Percentiles rank a stretch among this genome's conserved stretches.
These are phyloP conservation scores for Mormyrus iriodes DNA, from an alignment of 2,113 vertebrate species.

Conservation along the genomic window DNA sequence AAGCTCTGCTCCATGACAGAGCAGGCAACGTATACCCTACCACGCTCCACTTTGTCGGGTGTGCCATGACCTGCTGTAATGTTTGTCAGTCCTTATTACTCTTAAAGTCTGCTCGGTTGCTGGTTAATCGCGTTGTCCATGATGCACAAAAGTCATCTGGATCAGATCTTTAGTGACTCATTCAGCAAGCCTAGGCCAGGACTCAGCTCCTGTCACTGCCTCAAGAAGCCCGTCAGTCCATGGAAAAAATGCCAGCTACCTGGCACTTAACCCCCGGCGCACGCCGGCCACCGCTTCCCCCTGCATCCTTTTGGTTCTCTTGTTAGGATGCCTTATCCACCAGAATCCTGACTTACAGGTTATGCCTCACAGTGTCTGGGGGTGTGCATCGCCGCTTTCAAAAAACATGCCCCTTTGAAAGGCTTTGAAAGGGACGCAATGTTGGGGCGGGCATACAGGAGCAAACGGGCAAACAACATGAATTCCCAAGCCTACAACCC, in stretches of 20 bases:
- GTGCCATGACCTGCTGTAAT: not conserved
- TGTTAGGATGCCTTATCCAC: not conserved
- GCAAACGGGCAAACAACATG: constrained; percentile 57
- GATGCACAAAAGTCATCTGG: not conserved
- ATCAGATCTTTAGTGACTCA: constrained; percentile 4
- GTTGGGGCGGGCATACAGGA: constrained; percentile 30
- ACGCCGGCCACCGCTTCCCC: not conserved
- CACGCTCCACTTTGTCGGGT: too few relatives aligned
- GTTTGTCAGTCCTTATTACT: not conserved
- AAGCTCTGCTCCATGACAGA: not conserved
- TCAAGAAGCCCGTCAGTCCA: not conserved
- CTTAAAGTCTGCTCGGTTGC: not conserved
- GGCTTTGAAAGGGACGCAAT: not conserved
- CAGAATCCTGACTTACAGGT: not conserved
- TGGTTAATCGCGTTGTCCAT: not conserved
- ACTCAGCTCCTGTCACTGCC: not conserved
- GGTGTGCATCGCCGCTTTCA: not conserved
- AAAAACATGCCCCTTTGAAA: not conserved
- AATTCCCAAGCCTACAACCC: constrained; percentile 57
- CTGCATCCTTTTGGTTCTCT: not conserved
- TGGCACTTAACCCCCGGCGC: not conserved
- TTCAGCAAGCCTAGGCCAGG: not conserved
- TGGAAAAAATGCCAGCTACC: not conserved
- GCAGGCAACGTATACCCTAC: not conserved
- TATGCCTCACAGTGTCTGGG: not conserved